Base-by-base conservation (phyloP, 2,888 invertebrate species). In the Tuta absoluta region DNA sequence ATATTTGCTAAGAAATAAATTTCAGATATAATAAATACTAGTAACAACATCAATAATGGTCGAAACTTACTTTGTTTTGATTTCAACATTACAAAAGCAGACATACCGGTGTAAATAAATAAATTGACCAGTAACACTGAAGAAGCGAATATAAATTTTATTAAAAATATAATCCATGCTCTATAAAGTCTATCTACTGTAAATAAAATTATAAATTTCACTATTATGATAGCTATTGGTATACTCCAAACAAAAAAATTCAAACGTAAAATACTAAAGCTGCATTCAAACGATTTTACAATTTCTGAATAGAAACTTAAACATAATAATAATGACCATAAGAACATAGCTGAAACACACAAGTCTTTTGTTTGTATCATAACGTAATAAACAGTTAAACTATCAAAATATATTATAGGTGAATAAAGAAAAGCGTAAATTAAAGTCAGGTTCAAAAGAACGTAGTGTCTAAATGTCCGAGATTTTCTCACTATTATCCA, bases 401-500 rank as follows among this genome's bases (percentile, higher is more conserved):
- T 33, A 28, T 24, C 17, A 28, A 56, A 28, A 8, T 33, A 7
- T n/a, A 10, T 1, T n/a, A 17, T 28, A 56, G 17, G n/a, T n/a
- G 10, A n/a, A 33, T 24, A 56, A 10, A 12, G 24, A 7, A 56
- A 10, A 17, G 24, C 4, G 8, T 33, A 56, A n/a, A 24, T 33
- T 2, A 56, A 33, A 10, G 33, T 56, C 17, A 56, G 10, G 17
- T 56, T 56, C 12, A 33, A 8, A 10, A 56, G 56, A 0, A 56
- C 17, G 14, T 56, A 56, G 24, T 28, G 33, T 56, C 33, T n/a
- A 8, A 24, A 33, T 17, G 28, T 56, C 10, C 56, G 14, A 33
- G 10, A 56, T 28, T 56, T n/a, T 56, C n/a, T 33, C 1, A 33
- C 33, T 33, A 56, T 24, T 33, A 8, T 56, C 56, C 56, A 56